These are phyloP conservation scores for Aurelia aurita complex sp. Pacific DNA, from an alignment of 30 jellyfish, hydroid and myxozoan genomes.

Conservation along the genomic window DNA sequence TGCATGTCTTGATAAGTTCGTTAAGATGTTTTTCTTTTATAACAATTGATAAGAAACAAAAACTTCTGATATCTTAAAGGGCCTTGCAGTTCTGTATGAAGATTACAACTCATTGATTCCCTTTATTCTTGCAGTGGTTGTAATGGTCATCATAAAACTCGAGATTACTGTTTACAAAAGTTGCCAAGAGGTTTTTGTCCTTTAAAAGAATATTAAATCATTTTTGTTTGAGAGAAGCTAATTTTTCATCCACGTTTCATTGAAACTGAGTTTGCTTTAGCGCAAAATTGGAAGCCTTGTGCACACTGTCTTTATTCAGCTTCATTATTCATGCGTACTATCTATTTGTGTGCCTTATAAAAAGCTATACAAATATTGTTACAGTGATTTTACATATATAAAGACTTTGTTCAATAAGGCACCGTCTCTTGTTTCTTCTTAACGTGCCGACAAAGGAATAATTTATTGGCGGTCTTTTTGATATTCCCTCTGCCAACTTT, in stretches of 20 bases:
- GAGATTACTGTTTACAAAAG: not conserved
- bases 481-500: constrained; percentile 39
- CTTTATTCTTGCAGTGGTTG: too few relatives aligned
- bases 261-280: constrained; percentile 28
- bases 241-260: constrained; percentile 17
- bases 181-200: constrained; percentile 1
- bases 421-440: constrained; percentile 46
- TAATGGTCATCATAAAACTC: too few relatives aligned
- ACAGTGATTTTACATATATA: constrained; percentile 55
- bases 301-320: constrained; percentile 35
- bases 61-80: too few relatives aligned
- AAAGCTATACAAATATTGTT: constrained; percentile 64
- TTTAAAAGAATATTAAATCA: constrained; percentile 9
- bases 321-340: constrained; percentile 46
- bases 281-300: constrained; percentile 21
- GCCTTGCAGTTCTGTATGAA: too few relatives aligned
- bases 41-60: too few relatives aligned
- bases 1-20: too few relatives aligned
- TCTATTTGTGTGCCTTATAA: constrained; percentile 41
- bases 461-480: constrained; percentile 52
- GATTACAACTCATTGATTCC: too few relatives aligned
- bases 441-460: constrained; percentile 70
- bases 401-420: constrained; percentile 59
- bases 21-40: too few relatives aligned
- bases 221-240: constrained; percentile 38